These are phyloP conservation scores for Scortum barcoo DNA, from an alignment of 2,113 vertebrate species.

Conservation along the genomic window DNA sequence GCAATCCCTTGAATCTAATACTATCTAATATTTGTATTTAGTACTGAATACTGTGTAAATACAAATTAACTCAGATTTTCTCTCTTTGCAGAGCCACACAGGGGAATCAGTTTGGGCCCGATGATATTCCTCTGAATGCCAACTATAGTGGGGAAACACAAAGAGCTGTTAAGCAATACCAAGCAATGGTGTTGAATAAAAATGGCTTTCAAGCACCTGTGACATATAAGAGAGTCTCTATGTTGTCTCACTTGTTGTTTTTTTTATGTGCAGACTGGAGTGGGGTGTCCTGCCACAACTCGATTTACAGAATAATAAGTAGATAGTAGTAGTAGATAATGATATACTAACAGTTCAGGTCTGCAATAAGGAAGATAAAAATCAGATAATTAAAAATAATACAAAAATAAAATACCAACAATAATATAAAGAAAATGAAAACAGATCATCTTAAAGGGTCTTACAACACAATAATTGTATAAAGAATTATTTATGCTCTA, in stretches of 20 bases:
- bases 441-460: no score
- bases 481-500: no score
- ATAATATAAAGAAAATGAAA: neutral
- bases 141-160: neutral
- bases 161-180: neutral
- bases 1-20: no score
- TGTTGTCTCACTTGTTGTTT: neutral
- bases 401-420: neutral
- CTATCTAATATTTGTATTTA: no score
- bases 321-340: neutral
- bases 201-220: neutral
- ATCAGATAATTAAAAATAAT: neutral
- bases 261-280: neutral
- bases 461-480: no score
- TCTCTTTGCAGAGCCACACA: constrained; percentile 46
- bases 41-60: neutral
- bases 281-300: neutral
- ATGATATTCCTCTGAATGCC: constrained; percentile 21
- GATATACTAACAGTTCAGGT: neutral
- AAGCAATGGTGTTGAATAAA: constrained; percentile 11
- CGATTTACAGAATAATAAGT: neutral
- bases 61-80: constrained; percentile 5
- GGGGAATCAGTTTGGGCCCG: constrained; percentile 31
- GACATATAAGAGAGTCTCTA: neutral
- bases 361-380: neutral